These are phyloP conservation scores for Latrodectus hesperus DNA, from an alignment of 2,888 invertebrate genomes.

Conservation along the genomic window DNA sequence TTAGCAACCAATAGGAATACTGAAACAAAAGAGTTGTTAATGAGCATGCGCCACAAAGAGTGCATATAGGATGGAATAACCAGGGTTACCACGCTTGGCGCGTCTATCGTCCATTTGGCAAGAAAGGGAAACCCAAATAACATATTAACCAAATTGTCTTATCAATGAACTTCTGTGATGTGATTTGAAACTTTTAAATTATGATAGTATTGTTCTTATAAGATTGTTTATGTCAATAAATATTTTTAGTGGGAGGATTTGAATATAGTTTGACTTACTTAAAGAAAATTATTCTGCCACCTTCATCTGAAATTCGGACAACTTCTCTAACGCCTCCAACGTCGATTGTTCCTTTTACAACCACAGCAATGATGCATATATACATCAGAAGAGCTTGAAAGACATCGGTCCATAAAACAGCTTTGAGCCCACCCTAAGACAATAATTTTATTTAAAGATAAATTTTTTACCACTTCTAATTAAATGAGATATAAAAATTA, in stretches of 20 bases:
- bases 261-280: slow-evolving; percentile 72
- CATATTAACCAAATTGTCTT: no score
- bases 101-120: no score
- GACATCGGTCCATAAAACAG: slow-evolving; percentile 88
- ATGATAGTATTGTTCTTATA: no score
- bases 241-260: background rate
- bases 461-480: background rate
- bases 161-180: no score
- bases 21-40: no score
- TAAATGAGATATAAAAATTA: background rate
- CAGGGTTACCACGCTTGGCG: no score
- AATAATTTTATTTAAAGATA: background rate
- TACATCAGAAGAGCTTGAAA: slow-evolving; percentile 93
- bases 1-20: no score
- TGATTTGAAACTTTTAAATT: no score
- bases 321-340: slow-evolving; percentile 84
- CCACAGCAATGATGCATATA: slow-evolving; percentile 85
- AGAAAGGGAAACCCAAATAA: no score
- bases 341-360: slow-evolving; percentile 84
- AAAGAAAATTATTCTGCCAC: slow-evolving; percentile 81
- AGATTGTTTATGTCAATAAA: background rate
- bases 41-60: no score
- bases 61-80: no score
- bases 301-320: slow-evolving; percentile 82
- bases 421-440: slow-evolving; percentile 84